Evolutionary conservation across 2,888 invertebrate species (phyloP), one percentile per base, ranked within the genome.

Genomic region (Globia sparganii): DNA sequence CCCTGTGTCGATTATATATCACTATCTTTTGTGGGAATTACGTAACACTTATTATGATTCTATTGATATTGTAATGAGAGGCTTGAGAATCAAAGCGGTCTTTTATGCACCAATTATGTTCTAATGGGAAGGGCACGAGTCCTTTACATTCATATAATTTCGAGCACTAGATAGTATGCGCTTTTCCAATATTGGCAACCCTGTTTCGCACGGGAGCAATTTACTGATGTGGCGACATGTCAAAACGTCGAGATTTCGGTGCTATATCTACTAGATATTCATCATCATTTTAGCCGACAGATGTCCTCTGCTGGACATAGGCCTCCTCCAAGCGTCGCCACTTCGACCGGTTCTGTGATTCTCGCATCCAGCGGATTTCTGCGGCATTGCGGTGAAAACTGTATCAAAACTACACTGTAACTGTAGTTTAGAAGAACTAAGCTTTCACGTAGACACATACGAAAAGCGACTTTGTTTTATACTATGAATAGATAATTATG

Each of bases 11-110:
- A 81, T 84, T 81, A 77, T 86, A 68, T 75, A 80, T 76, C 68
- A 72, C 82, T 62, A 83, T 88, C 80, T 78, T 74, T 83, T 78
- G 72, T 75, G 75, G 58, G 68, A 34, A 75, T 88, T 86, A 80
- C 64, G 78, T 72, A 86, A 88, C 66, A 70, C 59, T 83, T 78
- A 72, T 83, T 78, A 77, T 78, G 73, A 61, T 79, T 79, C 71
- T 75, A 85, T 83, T 81, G 87, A 85, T 69, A 81, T 49, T 75
- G 61, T 77, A 69, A 80, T 75, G 21, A 28, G n/a, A 71, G 37
- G 37, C 25, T 49, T 15, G 31, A 31, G 25, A 43, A 69, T 69
- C 59, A 69, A 34, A 37, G 68, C 2, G 6, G 25, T 71, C 0
- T 68, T 58, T 68, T 82, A 58, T 28, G 28, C 25, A 43, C 37